A percentile compares a stretch with the other conserved stretches of the same genome.
phyloP scores from a whole-genome alignment of 2,888 invertebrate genomes.

The Lasioglossum pauxillum region DNA sequence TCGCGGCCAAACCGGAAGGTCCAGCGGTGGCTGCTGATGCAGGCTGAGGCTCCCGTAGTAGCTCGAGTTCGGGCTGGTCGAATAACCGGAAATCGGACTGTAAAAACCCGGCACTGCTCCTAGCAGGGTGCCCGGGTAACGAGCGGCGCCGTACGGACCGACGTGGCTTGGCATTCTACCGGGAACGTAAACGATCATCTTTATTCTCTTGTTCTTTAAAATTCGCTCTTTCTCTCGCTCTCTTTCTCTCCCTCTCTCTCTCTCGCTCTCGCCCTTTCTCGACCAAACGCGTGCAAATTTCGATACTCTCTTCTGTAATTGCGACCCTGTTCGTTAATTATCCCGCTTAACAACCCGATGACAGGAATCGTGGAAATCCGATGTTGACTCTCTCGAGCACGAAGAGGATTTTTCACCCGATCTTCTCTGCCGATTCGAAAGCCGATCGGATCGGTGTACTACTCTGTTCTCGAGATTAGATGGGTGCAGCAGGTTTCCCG shows the following conservation, averaged over 20 bases:
- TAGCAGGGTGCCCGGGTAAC: conserved; percentile 81
- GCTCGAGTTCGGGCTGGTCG: conserved; percentile 62
- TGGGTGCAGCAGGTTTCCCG: conserved; percentile 7
- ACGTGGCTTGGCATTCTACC: conserved; percentile 84
- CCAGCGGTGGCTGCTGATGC: conserved; percentile 72
- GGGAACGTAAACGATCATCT: conserved; percentile 84
- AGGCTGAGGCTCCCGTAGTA: conserved; percentile 72
- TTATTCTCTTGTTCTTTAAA: conserved; percentile 45
- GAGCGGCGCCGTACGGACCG: conserved; percentile 81
- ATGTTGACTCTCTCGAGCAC: not conserved
- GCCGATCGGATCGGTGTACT: not conserved
- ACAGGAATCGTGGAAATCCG: conserved; percentile 15
- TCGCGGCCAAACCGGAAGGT: conserved; percentile 82
- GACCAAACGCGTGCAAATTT: conserved; percentile 69
- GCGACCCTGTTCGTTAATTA: conserved; percentile 46
- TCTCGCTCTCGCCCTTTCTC: conserved; percentile 49
- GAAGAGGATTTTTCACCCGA: not conserved
- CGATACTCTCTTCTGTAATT: conserved; percentile 24
- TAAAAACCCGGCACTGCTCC: conserved; percentile 78
- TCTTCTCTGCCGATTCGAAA: not conserved
- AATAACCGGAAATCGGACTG: conserved; percentile 76
- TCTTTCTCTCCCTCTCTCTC: conserved; percentile 48
- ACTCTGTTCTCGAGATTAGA: conserved; percentile 6
- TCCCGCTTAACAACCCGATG: conserved; percentile 25
- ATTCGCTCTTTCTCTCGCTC: not conserved